These are phyloP conservation scores for Falco biarmicus DNA, from an alignment of 2,797 vertebrate genomes.

Conservation along the genomic window DNA sequence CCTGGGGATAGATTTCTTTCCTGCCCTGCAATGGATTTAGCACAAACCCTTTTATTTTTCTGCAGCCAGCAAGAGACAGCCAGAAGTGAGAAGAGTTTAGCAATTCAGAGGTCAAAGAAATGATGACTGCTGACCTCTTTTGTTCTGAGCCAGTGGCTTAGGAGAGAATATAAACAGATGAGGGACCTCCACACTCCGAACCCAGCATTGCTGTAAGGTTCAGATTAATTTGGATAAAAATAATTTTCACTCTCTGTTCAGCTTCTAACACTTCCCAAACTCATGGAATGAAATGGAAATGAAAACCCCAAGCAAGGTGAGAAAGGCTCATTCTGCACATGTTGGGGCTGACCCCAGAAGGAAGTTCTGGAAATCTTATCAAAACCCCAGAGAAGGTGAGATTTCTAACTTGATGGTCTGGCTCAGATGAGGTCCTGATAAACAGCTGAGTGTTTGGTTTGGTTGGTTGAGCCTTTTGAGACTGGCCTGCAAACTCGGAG, in stretches of 20 bases:
- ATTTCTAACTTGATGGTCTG: background rate
- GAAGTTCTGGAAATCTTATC: background rate
- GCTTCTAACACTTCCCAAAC: background rate
- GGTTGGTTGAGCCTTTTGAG: background rate
- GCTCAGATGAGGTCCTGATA: background rate
- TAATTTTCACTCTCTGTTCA: background rate
- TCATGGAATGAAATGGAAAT: background rate
- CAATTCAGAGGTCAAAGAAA: background rate
- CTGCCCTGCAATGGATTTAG: conserved; percentile 26
- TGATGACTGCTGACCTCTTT: background rate
- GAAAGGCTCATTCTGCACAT: background rate
- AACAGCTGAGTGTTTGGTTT: rapidly evolving
- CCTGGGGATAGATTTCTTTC: conserved; percentile 19
- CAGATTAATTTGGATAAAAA: background rate
- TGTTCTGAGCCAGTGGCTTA: conserved; percentile 1
- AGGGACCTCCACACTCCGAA: background rate
- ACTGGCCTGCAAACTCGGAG: rapidly evolving
- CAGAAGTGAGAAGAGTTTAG: conserved; percentile 3
- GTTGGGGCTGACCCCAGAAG: background rate
- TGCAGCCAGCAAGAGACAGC: background rate
- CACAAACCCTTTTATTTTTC: background rate
- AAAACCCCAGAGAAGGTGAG: background rate
- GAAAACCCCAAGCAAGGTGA: background rate
- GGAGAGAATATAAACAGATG: background rate
- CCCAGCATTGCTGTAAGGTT: background rate